Evolutionary conservation across 35 echinoderm and acorn worm genomes (phyloP), one percentile per base, ranked within the genome.

Genomic region (Apostichopus japonicus): DNA sequence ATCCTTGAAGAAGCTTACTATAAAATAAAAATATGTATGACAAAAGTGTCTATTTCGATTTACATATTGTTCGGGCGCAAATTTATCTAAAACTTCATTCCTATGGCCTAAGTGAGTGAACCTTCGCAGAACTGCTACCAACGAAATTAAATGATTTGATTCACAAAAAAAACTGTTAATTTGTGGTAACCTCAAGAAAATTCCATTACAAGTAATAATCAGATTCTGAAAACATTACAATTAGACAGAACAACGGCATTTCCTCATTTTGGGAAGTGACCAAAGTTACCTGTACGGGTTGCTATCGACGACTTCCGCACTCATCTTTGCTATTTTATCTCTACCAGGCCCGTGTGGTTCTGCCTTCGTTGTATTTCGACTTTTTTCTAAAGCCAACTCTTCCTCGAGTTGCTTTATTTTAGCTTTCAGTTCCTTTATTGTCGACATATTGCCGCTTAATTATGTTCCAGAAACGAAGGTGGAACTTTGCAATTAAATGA

Each of bases 291-390:
- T 98, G 93, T 98, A 98, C 27, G 97, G 97, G 90, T 98, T 98
- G 91, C 97, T 98, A 83, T 98, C 97, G 13, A 98, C 95, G 55
- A 98, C 97, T 93, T 98, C 97, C 25, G 97, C 84, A 92, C 94
- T 96, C 97, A 98, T 98, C 89, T 95, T 96, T 24, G 95, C 93
- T 81, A 98, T 98, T 90, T 92, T 96, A n/a, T 91, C 73, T 75
- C 97, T 81, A 53, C 90, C 96, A 70, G 15, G 25, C 9, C 6
- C 79, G 1, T 21, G 61, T 56, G 44, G 6, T 25, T 11, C 84
- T 44, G 15, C 10, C 51, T 23, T 10, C 10, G 17, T 53, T 10
- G 58, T 6, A 54, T 94, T 78, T 33, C 77, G 86, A 21, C 72
- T 33, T 79, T 79, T 88, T 61, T 93, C 93, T 65, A 79, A 59